Base-by-base conservation (phyloP, 2,113 vertebrate genomes). In the Brachirus orientalis region DNA sequence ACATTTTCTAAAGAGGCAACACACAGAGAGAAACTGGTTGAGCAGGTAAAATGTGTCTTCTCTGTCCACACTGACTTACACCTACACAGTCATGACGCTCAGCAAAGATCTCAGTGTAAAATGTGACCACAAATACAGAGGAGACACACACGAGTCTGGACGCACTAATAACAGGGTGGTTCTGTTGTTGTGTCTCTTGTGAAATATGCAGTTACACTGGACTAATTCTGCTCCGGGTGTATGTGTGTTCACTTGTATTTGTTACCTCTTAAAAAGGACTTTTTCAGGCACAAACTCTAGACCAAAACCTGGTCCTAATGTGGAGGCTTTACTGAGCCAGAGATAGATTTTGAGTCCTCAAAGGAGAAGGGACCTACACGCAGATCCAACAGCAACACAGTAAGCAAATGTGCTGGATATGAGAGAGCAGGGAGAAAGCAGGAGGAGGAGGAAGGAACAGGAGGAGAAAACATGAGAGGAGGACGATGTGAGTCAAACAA, bases 311-410 rank as follows among this genome's bases (percentile, higher is more conserved):
- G 28, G 28, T 28, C 28, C 6, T 3, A 28, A 28, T 28, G 28
- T 4, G 28, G 28, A 16, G 37, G 50, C 50, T 69, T 4, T n/a
- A 61, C 55, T 65, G 70, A 63, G 54, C 52, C 44, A 28, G 54
- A 84, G 56, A 69, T 70, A 77, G 69, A 83, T 79, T 61, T 11
- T 10, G n/a, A 45, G 60, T 68, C 63, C 75, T 72, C 75, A 53
- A 51, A 78, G 75, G 74, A 73, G 17, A 6, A 6, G 36, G 64
- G 40, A 68, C 63, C 75, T 86, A 84, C 82, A 84, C 80, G 61
- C 36, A 80, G 78, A 75, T 58, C 65, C 40, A 28, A 56, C 40
- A 10, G 50, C 58, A 79, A 67, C 72, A 79, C 62, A 69, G 63
- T 69, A 69, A 68, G 60, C 7, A 2, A 19, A 28, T 77, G 79